phyloP scores from a whole-genome alignment of 2,113 vertebrate genomes.

The Myiozetetes cayanensis region DNA sequence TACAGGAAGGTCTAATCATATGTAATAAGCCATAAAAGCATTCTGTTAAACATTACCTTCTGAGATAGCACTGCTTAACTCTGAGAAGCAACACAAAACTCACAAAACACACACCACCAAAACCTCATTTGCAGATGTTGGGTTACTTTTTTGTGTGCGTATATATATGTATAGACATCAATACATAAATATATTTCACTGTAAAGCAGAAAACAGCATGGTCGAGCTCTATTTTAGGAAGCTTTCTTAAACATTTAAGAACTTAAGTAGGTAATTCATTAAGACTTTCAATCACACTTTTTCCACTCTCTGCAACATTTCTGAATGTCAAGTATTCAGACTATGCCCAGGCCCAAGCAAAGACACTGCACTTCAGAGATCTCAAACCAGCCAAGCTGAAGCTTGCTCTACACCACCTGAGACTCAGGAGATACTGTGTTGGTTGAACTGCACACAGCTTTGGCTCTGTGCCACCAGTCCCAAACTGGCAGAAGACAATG shows the following conservation, averaged over 20 bases:
- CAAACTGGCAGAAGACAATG: background rate
- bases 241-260: background rate
- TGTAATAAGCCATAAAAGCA: background rate
- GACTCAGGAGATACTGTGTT: accelerated
- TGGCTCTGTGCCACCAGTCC: background rate
- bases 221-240: background rate
- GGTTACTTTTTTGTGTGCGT: background rate
- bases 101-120: background rate
- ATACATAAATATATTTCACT: background rate
- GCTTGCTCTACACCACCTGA: background rate
- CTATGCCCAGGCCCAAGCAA: background rate
- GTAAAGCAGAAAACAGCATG: background rate
- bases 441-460: background rate
- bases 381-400: background rate
- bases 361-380: background rate
- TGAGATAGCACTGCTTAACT: background rate
- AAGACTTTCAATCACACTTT: constrained; percentile 12
- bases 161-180: background rate
- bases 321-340: background rate
- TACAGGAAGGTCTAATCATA: background rate
- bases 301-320: constrained; percentile 5
- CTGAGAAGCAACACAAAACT: background rate
- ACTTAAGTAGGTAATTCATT: constrained; percentile 2
- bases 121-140: background rate
- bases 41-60: constrained; percentile 43